Evolutionary conservation across 1,140 invertebrate genomes (phyloP).

Genomic region (Zophobas atratus): DNA sequence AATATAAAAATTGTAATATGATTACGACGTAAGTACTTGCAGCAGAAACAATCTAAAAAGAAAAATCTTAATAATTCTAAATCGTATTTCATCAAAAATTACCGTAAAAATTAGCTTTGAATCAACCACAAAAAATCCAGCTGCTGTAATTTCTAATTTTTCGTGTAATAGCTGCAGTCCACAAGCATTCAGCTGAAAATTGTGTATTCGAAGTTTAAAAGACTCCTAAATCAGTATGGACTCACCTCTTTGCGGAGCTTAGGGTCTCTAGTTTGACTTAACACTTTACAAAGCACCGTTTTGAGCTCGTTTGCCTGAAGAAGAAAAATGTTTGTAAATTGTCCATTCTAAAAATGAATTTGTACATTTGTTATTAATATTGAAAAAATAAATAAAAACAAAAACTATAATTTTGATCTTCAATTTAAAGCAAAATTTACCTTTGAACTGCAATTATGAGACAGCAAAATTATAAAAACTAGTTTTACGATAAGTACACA

Average conservation of each 20-base stretch:
- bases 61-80: not conserved
- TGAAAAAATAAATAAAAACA: no score
- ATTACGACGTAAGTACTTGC: not conserved
- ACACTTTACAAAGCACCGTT: not conserved
- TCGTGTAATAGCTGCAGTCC: constrained; percentile 37
- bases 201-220: not conserved
- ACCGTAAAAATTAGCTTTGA: constrained; percentile 37
- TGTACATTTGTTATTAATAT: no score
- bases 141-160: constrained; percentile 30
- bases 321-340: not conserved
- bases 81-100: constrained; percentile 2
- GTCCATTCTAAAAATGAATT: no score
- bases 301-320: not conserved
- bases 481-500: no score
- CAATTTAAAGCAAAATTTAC: no score
- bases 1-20: constrained; percentile 32
- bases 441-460: no score
- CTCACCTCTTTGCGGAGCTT: not conserved
- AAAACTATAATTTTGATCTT: no score
- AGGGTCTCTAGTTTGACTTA: not conserved
- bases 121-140: constrained; percentile 37
- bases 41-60: constrained; percentile 11
- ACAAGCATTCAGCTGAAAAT: constrained; percentile 29
- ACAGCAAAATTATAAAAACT: no score
- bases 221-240: not conserved